Percentiles rank a stretch among this genome's conserved stretches.
These are phyloP conservation scores for Andrena fulva DNA, from an alignment of 2,888 invertebrate species.

Conservation along the genomic window DNA sequence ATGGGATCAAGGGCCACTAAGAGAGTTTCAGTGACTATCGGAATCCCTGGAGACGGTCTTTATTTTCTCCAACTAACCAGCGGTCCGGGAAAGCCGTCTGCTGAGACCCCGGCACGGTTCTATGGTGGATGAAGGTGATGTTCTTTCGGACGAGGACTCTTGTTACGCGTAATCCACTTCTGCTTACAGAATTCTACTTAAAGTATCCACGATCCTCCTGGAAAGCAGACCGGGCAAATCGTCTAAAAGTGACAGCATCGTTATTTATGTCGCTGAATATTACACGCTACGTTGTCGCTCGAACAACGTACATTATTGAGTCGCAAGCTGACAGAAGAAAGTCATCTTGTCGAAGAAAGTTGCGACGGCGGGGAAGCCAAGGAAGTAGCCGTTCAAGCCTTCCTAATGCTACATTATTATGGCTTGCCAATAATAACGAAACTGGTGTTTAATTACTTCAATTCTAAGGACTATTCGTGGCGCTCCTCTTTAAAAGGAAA, in stretches of 20 bases:
- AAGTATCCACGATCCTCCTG: too few relatives aligned
- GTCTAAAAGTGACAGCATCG: too few relatives aligned
- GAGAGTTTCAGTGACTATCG: constrained; percentile 19
- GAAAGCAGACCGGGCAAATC: too few relatives aligned
- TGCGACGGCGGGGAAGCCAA: background rate
- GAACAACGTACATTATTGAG: too few relatives aligned
- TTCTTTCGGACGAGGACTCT: background rate
- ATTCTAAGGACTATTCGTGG: constrained; percentile 9
- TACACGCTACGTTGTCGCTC: too few relatives aligned
- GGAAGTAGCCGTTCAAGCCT: background rate
- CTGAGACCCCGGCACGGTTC: background rate
- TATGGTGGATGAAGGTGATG: constrained; percentile 9
- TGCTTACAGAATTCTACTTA: background rate
- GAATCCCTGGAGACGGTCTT: constrained; percentile 7
- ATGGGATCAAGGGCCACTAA: constrained; percentile 15
- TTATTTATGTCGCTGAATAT: too few relatives aligned
- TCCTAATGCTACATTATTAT: background rate
- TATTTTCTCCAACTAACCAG: constrained; percentile 29
- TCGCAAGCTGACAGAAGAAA: background rate
- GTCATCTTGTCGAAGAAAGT: background rate
- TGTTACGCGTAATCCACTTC: background rate
- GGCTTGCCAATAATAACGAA: constrained; percentile 9
- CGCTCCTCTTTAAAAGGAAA: background rate
- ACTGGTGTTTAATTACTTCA: background rate
- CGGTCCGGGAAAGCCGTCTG: background rate